Evolutionary conservation across 2,888 invertebrate species (phyloP).

Genomic region (Litoditis marina): DNA sequence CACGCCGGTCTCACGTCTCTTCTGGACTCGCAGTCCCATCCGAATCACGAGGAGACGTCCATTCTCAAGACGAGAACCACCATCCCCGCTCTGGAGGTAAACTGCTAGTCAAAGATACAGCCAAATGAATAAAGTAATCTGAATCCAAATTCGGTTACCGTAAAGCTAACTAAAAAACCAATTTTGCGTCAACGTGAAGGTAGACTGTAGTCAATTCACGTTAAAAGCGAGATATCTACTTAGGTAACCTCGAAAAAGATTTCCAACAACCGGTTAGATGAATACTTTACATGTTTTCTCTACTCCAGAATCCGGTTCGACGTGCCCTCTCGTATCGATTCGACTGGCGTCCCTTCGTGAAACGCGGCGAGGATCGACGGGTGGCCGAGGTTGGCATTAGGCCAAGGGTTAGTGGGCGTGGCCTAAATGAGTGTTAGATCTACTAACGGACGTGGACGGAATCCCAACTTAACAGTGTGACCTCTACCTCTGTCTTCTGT

Average conservation of each 20-base stretch:
- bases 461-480: not conserved
- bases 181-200: too few species aligned
- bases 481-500: not conserved
- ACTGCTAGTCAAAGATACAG: not conserved
- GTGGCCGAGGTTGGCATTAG: conserved; percentile 60
- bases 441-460: not conserved
- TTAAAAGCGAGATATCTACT: too few species aligned
- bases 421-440: not conserved
- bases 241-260: too few species aligned
- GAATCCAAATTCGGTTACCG: too few species aligned
- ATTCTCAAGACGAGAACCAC: conserved; percentile 21
- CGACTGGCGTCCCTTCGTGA: conserved; percentile 89
- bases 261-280: not conserved
- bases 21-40: conserved; percentile 13
- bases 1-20: conserved; percentile 19
- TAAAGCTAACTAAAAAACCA: too few species aligned
- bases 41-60: conserved; percentile 14
- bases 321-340: conserved; percentile 86
- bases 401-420: conserved; percentile 59
- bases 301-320: conserved; percentile 60
- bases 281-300: too few species aligned
- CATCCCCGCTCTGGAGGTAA: conserved; percentile 16
- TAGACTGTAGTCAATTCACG: too few species aligned
- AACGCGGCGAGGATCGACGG: conserved; percentile 68
- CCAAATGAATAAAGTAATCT: too few species aligned